Percentiles rank a stretch among this genome's conserved stretches.
phyloP scores from a whole-genome alignment of 2,888 invertebrate genomes.

The Aphodius granarius region DNA sequence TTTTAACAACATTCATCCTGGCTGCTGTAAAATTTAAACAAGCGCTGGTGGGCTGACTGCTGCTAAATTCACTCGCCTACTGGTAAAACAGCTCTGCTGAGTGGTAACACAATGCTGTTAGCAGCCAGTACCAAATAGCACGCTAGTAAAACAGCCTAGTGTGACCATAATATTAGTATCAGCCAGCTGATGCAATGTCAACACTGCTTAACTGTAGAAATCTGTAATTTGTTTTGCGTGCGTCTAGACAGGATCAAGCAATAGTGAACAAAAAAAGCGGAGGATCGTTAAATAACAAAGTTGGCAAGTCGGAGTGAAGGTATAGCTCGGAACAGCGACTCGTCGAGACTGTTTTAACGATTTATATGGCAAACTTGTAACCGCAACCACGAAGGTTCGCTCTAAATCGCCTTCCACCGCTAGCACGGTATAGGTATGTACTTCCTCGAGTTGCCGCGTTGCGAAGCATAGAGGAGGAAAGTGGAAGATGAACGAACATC shows the following conservation, averaged over 20 bases:
- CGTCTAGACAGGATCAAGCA: neutral
- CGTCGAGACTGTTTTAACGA: constrained; percentile 17
- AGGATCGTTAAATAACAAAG: constrained; percentile 1
- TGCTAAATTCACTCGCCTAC: too few relatives aligned
- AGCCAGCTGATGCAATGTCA: too few relatives aligned
- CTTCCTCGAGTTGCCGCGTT: neutral
- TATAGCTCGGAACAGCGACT: neutral
- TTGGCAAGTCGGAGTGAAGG: constrained; percentile 1
- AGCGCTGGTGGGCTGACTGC: too few relatives aligned
- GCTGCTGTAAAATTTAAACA: too few relatives aligned
- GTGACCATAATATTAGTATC: too few relatives aligned
- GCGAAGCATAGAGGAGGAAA: neutral
- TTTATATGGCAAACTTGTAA: constrained; percentile 20
- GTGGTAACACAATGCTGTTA: too few relatives aligned
- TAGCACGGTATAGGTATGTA: too few relatives aligned
- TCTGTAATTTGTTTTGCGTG: neutral
- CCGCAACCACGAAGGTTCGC: constrained; percentile 12
- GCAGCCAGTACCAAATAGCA: too few relatives aligned
- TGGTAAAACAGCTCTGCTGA: too few relatives aligned
- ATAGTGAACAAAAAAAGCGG: neutral
- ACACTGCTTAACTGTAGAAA: neutral
- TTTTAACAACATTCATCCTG: too few relatives aligned
- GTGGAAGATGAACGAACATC: constrained; percentile 1
- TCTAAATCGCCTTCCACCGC: constrained; percentile 16
- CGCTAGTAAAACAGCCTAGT: too few relatives aligned